phyloP scores from a whole-genome alignment of 1,140 invertebrate species.

The Ceratina calcarata region DNA sequence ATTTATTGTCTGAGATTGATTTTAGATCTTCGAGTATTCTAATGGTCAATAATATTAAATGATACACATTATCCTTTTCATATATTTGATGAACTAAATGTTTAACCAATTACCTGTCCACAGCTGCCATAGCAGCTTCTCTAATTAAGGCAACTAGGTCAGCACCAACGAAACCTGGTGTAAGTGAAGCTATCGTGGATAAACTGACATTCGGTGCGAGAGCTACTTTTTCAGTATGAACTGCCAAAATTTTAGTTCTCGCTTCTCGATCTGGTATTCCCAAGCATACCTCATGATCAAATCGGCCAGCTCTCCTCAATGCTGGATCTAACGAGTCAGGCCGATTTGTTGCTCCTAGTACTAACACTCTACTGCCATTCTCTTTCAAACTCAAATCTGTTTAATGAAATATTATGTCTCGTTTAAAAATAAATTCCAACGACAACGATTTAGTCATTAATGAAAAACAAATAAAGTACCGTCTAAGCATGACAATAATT shows the following conservation, averaged over 20 bases:
- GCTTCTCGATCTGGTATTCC: conserved; percentile 95
- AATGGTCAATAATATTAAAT: neutral
- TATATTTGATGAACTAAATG: neutral
- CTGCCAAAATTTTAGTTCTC: conserved; percentile 87
- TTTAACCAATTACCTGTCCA: conserved; percentile 82
- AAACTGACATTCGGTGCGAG: conserved; percentile 87
- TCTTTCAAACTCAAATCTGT: conserved; percentile 83
- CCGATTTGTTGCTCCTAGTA: conserved; percentile 97
- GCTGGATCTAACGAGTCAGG: conserved; percentile 96
- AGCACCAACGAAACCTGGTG: conserved; percentile 98
- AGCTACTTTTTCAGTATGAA: conserved; percentile 85
- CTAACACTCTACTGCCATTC: conserved; percentile 87
- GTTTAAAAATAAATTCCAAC: neutral
- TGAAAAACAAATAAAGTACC: conserved; percentile 75
- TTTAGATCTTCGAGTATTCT: conserved; percentile 56
- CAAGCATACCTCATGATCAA: conserved; percentile 95
- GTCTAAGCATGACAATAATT: conserved; percentile 94
- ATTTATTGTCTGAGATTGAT: conserved; percentile 35
- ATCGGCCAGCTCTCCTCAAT: conserved; percentile 93
- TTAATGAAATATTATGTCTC: conserved; percentile 15
- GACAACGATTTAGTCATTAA: neutral
- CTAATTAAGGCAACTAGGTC: conserved; percentile 93
- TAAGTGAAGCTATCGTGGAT: conserved; percentile 87
- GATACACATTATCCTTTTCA: neutral
- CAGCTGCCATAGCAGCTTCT: conserved; percentile 92